Evolutionary conservation across 2,888 invertebrate species (phyloP).

Genomic region (Conops quadrifasciatus): DNA sequence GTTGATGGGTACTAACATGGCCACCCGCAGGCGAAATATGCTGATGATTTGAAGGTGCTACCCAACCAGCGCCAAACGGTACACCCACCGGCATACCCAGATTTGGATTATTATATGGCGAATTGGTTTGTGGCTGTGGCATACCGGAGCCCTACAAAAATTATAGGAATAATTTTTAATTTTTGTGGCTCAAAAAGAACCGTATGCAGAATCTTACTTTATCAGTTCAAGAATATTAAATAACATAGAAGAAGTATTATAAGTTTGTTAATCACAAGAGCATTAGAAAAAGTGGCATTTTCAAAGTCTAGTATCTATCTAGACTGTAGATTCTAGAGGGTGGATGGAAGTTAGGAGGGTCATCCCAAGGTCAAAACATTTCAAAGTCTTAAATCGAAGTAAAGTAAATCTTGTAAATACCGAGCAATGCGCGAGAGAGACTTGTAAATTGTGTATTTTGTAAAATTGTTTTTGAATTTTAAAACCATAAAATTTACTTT

Average conservation of each 20-base stretch:
- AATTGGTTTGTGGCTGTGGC: slow-evolving; percentile 52
- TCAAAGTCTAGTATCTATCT: background rate
- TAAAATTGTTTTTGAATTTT: too few relatives aligned
- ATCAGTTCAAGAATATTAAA: background rate
- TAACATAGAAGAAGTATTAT: background rate
- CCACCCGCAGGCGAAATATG: slow-evolving; percentile 41
- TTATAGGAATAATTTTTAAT: slow-evolving; percentile 22
- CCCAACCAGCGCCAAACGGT: slow-evolving; percentile 63
- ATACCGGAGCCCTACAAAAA: slow-evolving; percentile 65
- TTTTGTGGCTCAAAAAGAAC: background rate
- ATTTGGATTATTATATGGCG: slow-evolving; percentile 47
- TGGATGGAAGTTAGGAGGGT: background rate
- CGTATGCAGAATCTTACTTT: background rate
- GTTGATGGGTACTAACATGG: slow-evolving; percentile 46
- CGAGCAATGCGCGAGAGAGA: too few relatives aligned
- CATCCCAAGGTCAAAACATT: background rate
- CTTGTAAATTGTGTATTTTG: too few relatives aligned
- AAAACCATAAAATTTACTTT: too few relatives aligned
- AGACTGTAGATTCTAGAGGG: background rate
- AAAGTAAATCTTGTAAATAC: too few relatives aligned
- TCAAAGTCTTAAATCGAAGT: too few relatives aligned
- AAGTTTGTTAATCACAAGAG: slow-evolving; percentile 9
- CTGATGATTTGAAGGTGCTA: slow-evolving; percentile 52
- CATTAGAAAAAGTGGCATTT: background rate
- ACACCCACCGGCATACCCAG: slow-evolving; percentile 47